Base-by-base conservation (phyloP, 2,797 vertebrate genomes). In the Denticeps clupeoides region DNA sequence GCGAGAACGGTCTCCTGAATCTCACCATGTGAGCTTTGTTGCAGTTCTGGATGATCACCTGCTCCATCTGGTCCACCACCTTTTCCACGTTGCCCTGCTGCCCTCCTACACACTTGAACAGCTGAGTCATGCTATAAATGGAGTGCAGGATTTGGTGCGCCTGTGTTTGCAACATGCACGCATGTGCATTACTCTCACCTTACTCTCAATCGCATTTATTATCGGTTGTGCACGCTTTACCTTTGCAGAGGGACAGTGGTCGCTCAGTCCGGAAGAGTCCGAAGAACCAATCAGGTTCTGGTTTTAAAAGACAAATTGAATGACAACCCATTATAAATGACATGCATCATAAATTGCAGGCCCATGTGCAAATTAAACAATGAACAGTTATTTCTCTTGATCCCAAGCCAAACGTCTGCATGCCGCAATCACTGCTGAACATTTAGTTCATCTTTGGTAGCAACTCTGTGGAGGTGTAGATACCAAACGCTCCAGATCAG, bases 401-500 rank as follows among this genome's bases (percentile, higher is more conserved):
- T 5, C 4, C 2, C 25, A 5, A 4, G 1, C 25, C 24, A 25
- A 4, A 25, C 25, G 7, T 5, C 3, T 25, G 25, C 24, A 3
- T 2, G 4, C 25, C 2, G 5, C 7, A 25, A 19, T 19, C 19
- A 3, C 18, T 19, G 18, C 18, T 19, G 6, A 25, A 29, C 16
- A 6, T 29, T 3, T 45, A 7, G 6, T 7, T 18, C 3, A 44
- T 29, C 8, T 7, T 10, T 0, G 43, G 13, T 15, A n/a, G 28
- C 15, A 1, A 8, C 28, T 1, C 11, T 19, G 3, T 18, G 3
- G 1, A 31, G 16, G 5, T 4, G 2, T 40, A 57, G 65, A 26
- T 73, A 85, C 83, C 78, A 83, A 69, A 55, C 64, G 73, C 45
- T 76, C 71, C 33, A 85, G 71, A 54, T 84, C 75, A 22, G 74